phyloP scores from a whole-genome alignment of 2,797 vertebrate genomes.

The Eremophila alpestris region DNA sequence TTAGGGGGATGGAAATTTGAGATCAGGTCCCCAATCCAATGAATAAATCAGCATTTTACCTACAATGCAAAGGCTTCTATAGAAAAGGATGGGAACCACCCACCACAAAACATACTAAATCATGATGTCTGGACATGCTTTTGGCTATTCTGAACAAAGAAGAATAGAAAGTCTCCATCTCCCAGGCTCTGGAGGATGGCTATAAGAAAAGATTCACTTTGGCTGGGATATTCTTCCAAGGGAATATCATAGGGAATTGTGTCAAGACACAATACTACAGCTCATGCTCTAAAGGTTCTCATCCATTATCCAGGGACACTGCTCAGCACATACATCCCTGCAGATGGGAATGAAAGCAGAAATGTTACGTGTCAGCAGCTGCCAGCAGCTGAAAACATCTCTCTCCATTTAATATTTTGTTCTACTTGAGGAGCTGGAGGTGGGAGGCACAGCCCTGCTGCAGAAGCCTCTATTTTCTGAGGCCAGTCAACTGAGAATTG shows the following conservation, averaged over 20 bases:
- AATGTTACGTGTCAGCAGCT: neutral
- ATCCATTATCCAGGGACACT: neutral
- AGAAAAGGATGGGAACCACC: neutral
- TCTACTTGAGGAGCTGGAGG: neutral
- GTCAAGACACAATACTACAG: neutral
- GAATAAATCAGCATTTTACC: neutral
- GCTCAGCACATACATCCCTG: neutral
- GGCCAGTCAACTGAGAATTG: neutral
- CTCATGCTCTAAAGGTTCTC: neutral
- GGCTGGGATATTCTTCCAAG: neutral
- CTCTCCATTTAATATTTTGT: neutral
- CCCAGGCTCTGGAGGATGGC: neutral
- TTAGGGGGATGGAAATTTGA: neutral
- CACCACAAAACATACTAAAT: neutral
- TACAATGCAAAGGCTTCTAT: neutral
- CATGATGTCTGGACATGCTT: neutral
- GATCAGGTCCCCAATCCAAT: neutral
- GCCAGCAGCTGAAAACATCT: constrained; percentile 26
- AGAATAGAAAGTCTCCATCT: neutral
- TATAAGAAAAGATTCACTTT: neutral
- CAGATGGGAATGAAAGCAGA: constrained; percentile 17
- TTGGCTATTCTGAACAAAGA: neutral
- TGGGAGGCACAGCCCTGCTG: neutral
- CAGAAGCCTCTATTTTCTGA: neutral
- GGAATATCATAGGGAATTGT: neutral